Base-by-base conservation (phyloP, 2,888 invertebrate genomes). In the Apamea sordens region DNA sequence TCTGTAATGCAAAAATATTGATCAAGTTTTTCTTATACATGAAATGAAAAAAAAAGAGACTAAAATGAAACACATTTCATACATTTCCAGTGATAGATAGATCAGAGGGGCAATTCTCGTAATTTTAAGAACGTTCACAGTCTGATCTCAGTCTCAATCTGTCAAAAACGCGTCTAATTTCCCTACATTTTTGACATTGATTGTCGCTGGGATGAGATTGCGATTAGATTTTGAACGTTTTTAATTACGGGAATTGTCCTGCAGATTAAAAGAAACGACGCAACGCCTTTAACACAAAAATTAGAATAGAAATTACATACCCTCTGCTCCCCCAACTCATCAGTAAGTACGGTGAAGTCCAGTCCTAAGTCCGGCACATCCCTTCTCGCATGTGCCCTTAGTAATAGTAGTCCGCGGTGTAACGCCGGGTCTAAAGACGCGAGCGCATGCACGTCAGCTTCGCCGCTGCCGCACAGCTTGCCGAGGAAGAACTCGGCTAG, bases 401-500 rank as follows among this genome's bases (percentile, higher is more conserved):
- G 97, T 93, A 98, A 98, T 65, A 99, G 95, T 68, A 99, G 96
- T 92, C 99, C 99, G 87, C 98, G 98, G 95, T 99, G 99, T 92
- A 99, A 96, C 61, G 98, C 98, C 0, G 99, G 99, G 97, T 99
- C 99, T 5, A 99, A 96, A 0, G 99, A 99, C 13, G 99, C 98
- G 86, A 99, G 96, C 92, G 99, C 99, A 96, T 99, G 99, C 70
- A 99, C 98, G 91, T 99, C 99, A 0, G 99, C 98, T 91, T 98
- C 98, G 0, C 98, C 98, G 53, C 99, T 97, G 69, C 99, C 98
- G 74, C 96, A 96, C 83, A 97, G 84, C 90, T 97, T 97, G 83
- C 95, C 94, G 44, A 99, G 97, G 95, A 99, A 99, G 95, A 99
- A 99, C 91, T 99, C 99, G 4, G 99, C 99, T 89, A 99, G 97